A percentile compares a stretch with the other conserved stretches of the same genome.
Conservation (phyloP, 2,113 vertebrate genomes). For the Capreolus pygargus region DNA sequence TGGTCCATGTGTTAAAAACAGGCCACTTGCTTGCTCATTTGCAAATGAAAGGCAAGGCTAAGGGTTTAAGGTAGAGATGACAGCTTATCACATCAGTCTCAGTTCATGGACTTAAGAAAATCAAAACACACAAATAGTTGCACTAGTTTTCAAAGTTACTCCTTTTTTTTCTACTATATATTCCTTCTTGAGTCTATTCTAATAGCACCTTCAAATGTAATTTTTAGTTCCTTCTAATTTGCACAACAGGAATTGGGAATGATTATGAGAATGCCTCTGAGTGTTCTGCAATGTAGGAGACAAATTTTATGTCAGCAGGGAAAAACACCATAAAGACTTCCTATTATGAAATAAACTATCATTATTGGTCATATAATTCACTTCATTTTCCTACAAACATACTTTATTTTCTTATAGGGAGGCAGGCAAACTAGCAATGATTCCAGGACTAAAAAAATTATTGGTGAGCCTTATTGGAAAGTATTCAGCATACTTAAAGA, state of each 20-base stretch:
- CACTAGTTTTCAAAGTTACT: background rate
- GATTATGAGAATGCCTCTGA: background rate
- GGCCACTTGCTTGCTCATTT: constrained; percentile 77
- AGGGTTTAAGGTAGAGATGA: constrained; percentile 68
- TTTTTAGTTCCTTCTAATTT: background rate
- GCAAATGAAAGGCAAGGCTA: constrained; percentile 78
- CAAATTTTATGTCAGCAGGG: background rate
- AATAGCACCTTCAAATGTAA: background rate
- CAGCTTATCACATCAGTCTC: constrained; percentile 50
- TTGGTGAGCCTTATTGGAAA: background rate
- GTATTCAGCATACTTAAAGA: background rate
- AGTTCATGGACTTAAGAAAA: background rate
- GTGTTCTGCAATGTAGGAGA: background rate
- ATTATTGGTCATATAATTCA: background rate
- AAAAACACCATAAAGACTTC: background rate
- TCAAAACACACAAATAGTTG: background rate
- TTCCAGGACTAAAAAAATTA: constrained; percentile 32
- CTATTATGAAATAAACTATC: background rate
- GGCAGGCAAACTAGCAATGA: background rate
- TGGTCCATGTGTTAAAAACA: constrained; percentile 81
- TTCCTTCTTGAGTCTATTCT: background rate
- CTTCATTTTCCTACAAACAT: background rate
- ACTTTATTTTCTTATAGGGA: background rate
- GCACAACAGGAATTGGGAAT: background rate
- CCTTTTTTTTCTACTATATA: background rate